These are phyloP conservation scores for Uloborus plumipes DNA, from an alignment of 2,888 invertebrate species.

Conservation along the genomic window DNA sequence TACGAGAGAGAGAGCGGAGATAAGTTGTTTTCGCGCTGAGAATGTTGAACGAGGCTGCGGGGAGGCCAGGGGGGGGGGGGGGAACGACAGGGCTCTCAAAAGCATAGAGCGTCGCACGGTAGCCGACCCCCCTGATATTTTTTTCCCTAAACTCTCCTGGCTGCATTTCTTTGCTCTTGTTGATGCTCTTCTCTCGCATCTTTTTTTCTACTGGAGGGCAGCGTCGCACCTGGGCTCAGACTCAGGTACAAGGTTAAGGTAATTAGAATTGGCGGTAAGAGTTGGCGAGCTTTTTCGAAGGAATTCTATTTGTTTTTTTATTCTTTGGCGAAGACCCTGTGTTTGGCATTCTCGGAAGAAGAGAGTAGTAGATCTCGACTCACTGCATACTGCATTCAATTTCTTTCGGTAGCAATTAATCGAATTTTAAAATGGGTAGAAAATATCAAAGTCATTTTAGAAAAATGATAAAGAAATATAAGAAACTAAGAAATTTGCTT, in stretches of 20 bases:
- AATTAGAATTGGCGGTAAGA: slow-evolving; percentile 42
- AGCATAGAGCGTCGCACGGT: slow-evolving; percentile 53
- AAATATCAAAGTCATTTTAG: too few species aligned
- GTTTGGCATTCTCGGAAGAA: too few species aligned
- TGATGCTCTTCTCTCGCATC: slow-evolving; percentile 4
- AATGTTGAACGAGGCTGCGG: slow-evolving; percentile 1
- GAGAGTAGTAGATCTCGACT: too few species aligned
- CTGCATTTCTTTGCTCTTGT: slow-evolving; percentile 13
- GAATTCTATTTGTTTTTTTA: too few species aligned
- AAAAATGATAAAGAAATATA: too few species aligned
- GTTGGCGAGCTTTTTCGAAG: slow-evolving; percentile 16
- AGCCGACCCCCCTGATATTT: slow-evolving; percentile 21
- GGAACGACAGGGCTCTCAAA: neutral
- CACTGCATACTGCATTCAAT: too few species aligned
- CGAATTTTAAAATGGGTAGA: too few species aligned
- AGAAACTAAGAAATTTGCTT: too few species aligned
- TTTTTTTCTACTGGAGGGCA: slow-evolving; percentile 13
- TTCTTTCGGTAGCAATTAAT: too few species aligned
- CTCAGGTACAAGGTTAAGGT: slow-evolving; percentile 56
- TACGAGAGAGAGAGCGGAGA: slow-evolving; percentile 10
- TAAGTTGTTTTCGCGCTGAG: slow-evolving; percentile 38
- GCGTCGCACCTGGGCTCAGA: slow-evolving; percentile 56
- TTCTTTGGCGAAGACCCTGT: too few species aligned
- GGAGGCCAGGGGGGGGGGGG: slow-evolving; percentile 1
- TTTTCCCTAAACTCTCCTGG: neutral